These are phyloP conservation scores for Oreochromis niloticus DNA, from an alignment of 2,113 vertebrate genomes.

Conservation along the genomic window DNA sequence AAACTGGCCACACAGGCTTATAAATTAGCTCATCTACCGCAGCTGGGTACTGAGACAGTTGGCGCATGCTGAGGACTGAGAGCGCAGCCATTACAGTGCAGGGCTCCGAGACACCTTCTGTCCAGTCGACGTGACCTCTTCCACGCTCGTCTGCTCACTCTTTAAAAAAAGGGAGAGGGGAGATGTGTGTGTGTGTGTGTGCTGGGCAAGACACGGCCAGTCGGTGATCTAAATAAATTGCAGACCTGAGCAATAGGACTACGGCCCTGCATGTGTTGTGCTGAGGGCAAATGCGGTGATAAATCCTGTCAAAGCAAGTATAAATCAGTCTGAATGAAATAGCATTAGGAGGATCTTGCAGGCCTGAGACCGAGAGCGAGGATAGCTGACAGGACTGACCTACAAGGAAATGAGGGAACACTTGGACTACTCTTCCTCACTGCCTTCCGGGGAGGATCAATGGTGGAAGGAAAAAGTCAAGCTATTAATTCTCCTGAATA, in stretches of 20 bases:
- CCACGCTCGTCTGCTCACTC: neutral
- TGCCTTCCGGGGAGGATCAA: conserved; percentile 54
- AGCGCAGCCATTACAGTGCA: conserved; percentile 15
- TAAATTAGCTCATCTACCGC: conserved; percentile 56
- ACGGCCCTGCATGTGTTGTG: neutral
- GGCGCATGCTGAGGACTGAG: conserved; percentile 28
- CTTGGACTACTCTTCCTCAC: conserved; percentile 33
- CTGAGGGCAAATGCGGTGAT: conserved; percentile 11
- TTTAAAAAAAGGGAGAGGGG: neutral
- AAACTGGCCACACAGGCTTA: conserved; percentile 60
- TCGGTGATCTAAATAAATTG: conserved; percentile 53
- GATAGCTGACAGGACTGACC: conserved; percentile 51
- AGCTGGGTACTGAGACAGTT: conserved; percentile 53
- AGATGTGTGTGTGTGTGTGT: neutral
- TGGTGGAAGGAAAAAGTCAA: conserved; percentile 47
- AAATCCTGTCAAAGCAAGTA: conserved; percentile 45
- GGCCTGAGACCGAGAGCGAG: conserved; percentile 16
- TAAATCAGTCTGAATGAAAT: conserved; percentile 61
- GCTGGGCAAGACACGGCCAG: neutral
- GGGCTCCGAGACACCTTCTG: conserved; percentile 39
- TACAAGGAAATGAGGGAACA: conserved; percentile 51
- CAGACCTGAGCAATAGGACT: conserved; percentile 1
- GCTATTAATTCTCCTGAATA: conserved; percentile 62
- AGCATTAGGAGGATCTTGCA: conserved; percentile 48
- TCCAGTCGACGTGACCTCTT: conserved; percentile 37